Evolutionary conservation across 1,140 invertebrate species (phyloP), one percentile per base, ranked within the genome.

Genomic region (Euglossa dilemma): DNA sequence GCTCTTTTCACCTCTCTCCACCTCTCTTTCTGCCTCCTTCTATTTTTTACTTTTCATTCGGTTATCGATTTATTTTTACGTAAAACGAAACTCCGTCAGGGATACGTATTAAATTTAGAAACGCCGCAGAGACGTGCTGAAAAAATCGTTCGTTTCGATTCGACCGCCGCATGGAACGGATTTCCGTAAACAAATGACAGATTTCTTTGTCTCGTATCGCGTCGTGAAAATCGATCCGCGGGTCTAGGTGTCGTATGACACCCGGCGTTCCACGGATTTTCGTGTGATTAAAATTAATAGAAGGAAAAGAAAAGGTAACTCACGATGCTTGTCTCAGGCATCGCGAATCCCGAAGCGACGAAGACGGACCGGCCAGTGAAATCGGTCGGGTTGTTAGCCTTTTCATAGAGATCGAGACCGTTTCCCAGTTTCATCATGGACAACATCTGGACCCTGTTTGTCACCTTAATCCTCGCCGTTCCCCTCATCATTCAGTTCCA

Each of bases 401-500:
- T 45, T 47, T 61, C 71, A 45, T 87, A 63, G 47, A 52, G 36
- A 59, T 16, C 23, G 36, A 61, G 47, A 23, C 57, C 59, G 70
- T 64, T 63, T 36, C 23, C n/a, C 59, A 45, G 25, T 20, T 57
- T 64, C 72, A 56, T 61, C 43, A 87, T 87, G 86, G 85, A 80
- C 54, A 87, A 28, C 75, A 75, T 87, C 72, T 57, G 47, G 50
- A 66, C 80, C 20, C n/a, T 84, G 71, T 84, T 87, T 50, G 74
- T 84, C 63, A 69, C 85, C 61, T 43, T 87, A 23, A 75, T 87
- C 59, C 80, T 87, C 50, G 59, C 80, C 54, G 54, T 87, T 36
- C 81, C 80, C 25, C 59, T 87, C 36, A 20, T 80, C 71, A 11
- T 87, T 79, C 86, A 87, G 56, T 71, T 87, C 14, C 85, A 87